phyloP scores from a whole-genome alignment of 2,888 invertebrate genomes.

The Atrina japonica region DNA sequence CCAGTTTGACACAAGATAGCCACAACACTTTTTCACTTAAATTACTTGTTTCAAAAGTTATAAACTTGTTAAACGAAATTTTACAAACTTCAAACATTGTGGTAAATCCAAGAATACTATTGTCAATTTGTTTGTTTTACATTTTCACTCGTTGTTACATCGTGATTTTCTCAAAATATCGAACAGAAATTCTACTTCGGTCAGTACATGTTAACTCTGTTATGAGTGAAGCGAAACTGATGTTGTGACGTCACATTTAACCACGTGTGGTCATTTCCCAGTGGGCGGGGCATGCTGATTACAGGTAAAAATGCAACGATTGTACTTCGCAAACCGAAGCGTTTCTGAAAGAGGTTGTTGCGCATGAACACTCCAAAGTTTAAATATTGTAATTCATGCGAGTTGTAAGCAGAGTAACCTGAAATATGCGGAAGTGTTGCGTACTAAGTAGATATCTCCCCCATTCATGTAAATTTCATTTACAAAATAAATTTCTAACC shows the following conservation, averaged over 20 bases:
- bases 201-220: conserved; percentile 30
- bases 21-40: conserved; percentile 21
- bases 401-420: too few relatives aligned
- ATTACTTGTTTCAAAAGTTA: conserved; percentile 19
- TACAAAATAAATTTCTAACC: too few relatives aligned
- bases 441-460: too few relatives aligned
- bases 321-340: too few relatives aligned
- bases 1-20: conserved; percentile 38
- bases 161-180: too few relatives aligned
- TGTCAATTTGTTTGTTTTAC: conserved; percentile 9
- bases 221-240: conserved; percentile 32
- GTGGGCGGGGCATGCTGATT: conserved; percentile 52
- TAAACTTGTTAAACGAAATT: conserved; percentile 8
- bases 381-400: too few relatives aligned
- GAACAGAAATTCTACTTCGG: too few relatives aligned
- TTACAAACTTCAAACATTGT: conserved; percentile 27
- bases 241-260: conserved; percentile 37
- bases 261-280: conserved; percentile 50
- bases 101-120: conserved; percentile 11
- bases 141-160: conserved; percentile 14
- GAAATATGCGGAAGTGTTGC: too few relatives aligned
- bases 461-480: too few relatives aligned
- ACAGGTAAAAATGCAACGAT: conserved; percentile 7
- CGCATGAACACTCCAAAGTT: too few relatives aligned
- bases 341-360: too few relatives aligned